Base-by-base conservation (phyloP, 2,888 invertebrate genomes). In the Limnephilus auricula region DNA sequence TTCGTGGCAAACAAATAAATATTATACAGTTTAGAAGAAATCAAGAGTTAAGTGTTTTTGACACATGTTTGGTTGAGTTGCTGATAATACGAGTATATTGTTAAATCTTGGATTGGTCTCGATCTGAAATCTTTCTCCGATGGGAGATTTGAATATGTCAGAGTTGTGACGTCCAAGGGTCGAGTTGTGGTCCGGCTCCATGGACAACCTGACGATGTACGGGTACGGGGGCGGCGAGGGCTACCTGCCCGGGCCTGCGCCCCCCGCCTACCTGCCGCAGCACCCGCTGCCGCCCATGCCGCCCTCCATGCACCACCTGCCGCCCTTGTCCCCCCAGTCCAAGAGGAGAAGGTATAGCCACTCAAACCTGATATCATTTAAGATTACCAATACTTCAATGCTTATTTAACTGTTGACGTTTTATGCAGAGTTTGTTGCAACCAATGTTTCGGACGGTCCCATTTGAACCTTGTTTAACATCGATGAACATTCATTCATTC, bases 321-420 rank as follows among this genome's bases (percentile, higher is more conserved):
- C 94, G 93, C 94, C 94, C 86, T 94, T 95, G 79, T 95, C 95
- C 90, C 95, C 95, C 93, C 95, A 95, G 94, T 94, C 95, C 86
- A 95, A 95, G 94, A 94, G 95, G 93, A 93, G 95, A 94, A 95
- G 95, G 95, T 95, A 95, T 90, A 82, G 12, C 79, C n/a, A 87
- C 32, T 9, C 25, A 65, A 65, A 65, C 45, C 45, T 45, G 45
- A 15, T 89, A 13, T 50, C 80, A 65, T 25, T 65, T 25, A 65
- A 18, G 25, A 65, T 65, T 65, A n/a, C 65, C 25, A 65, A n/a
- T n/a, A 65, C 9, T 40, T 85, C 1, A 15, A 40, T 40, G 2
- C 12, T 45, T 15, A 31, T 15, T 25, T 40, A 2, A 12, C 13
- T 65, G 25, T 65, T 65, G 9, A 2, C 2, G 65, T 65, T 4